Base-by-base conservation (phyloP, 2,888 invertebrate genomes). In the Drosophila suboccidentalis region DNA sequence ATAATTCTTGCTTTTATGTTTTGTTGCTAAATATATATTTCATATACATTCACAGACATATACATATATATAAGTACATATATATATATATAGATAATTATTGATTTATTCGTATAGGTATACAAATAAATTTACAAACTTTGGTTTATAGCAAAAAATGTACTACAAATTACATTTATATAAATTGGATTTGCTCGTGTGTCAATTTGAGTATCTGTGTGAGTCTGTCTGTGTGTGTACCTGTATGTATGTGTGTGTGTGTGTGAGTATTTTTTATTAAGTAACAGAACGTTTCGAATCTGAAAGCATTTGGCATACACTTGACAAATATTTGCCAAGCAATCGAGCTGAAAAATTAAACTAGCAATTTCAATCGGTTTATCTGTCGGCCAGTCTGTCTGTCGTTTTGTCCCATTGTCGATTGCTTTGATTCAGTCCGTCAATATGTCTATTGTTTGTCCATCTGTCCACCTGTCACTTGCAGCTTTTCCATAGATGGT, bases 291-390 rank as follows among this genome's bases (percentile, higher is more conserved):
- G 66, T 60, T 66, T 82, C 78, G 74, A 82, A 77, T 80, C 71
- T 64, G 43, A 36, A 87, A 87, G 82, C 80, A 64, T 70, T 71
- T 54, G 76, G 66, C 71, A 58, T 58, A 75, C 68, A 71, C 62
- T 69, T 72, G 75, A 71, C 58, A 67, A 80, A 78, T 86, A 87
- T 87, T 87, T 89, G 80, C 84, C 71, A 82, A 87, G 86, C 87
- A 89, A 87, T 87, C 72, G 76, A 87, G 72, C 67, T 76, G 60
- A 74, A 70, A 87, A 82, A 86, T 89, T 87, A 80, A 87, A 87
- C 80, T 89, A 78, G 74, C 78, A 70, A 69, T 79, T 87, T 81
- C 71, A 63, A 70, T 60, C 51, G 84, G 82, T 73, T 84, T 82
- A 87, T 84, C 87, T 80, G 64, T 43, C 53, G 13, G 43, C 34